These are phyloP conservation scores for Adrianichthys oophorus DNA, from an alignment of 2,797 vertebrate genomes.

Conservation along the genomic window DNA sequence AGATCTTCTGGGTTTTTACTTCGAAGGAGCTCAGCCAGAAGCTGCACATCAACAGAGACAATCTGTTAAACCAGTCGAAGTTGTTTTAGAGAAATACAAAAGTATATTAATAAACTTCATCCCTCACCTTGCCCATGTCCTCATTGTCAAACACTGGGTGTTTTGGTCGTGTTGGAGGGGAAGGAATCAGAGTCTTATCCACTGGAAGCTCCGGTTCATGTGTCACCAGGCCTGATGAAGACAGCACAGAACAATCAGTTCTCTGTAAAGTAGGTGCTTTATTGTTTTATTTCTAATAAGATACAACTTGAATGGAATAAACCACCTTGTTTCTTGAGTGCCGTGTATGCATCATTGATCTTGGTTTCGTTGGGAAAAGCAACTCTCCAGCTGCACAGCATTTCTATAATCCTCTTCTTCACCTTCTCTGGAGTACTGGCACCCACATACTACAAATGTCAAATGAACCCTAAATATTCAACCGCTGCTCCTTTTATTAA, in stretches of 20 bases:
- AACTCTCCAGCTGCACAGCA: conserved; percentile 95
- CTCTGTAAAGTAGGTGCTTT: neutral
- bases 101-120: neutral
- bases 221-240: conserved; percentile 84
- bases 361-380: conserved; percentile 91
- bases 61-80: too few relatives aligned
- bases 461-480: neutral
- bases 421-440: conserved; percentile 90
- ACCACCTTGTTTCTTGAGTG: conserved; percentile 87
- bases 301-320: neutral
- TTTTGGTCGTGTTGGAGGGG: conserved; percentile 89
- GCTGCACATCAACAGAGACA: conserved; percentile 68
- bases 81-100: too few relatives aligned
- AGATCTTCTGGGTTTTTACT: conserved; percentile 98
- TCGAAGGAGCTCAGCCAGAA: conserved; percentile 91
- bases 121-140: conserved; percentile 93
- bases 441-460: conserved; percentile 86
- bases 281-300: too few relatives aligned
- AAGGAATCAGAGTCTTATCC: conserved; percentile 91
- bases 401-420: conserved; percentile 90
- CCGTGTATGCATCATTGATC: conserved; percentile 93
- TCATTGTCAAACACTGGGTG: conserved; percentile 98
- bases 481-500: neutral
- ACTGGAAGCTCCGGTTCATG: conserved; percentile 87
- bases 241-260: conserved; percentile 12